phyloP scores from a whole-genome alignment of 2,797 vertebrate genomes.

The Micrastur ruficollis region DNA sequence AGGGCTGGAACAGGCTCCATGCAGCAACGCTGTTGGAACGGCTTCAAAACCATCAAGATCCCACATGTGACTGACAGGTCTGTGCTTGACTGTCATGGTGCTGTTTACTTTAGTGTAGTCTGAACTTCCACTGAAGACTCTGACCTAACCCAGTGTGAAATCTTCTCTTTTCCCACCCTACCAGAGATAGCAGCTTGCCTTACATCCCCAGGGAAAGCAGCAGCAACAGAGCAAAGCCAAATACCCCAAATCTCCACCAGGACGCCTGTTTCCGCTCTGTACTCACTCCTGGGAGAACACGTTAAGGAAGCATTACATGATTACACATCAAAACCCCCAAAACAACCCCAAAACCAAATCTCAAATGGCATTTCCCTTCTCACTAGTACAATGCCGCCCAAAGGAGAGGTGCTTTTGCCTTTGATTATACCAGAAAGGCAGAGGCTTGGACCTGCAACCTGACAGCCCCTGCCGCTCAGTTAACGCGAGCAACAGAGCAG shows the following conservation, averaged over 20 bases:
- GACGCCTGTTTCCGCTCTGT: neutral
- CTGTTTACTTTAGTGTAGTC: neutral
- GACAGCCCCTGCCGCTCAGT: fast-evolving
- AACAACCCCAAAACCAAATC: neutral
- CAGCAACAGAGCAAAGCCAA: neutral
- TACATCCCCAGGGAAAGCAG: neutral
- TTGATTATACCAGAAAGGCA: neutral
- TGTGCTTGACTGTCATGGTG: neutral
- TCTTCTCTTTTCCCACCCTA: neutral
- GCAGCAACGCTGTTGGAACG: neutral
- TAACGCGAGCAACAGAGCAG: fast-evolving
- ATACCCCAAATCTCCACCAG: neutral
- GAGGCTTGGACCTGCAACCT: neutral
- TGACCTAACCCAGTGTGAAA: neutral
- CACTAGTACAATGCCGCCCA: neutral
- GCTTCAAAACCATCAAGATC: neutral
- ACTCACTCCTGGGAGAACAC: neutral
- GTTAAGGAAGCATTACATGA: fast-evolving
- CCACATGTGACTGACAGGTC: neutral
- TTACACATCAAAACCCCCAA: neutral
- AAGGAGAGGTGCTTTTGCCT: neutral
- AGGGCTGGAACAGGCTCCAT: neutral
- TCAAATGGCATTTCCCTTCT: neutral
- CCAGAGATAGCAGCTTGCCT: neutral
- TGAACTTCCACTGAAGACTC: neutral